phyloP scores from a whole-genome alignment of 2,888 invertebrate species.

The Didymodactylos carnosus region DNA sequence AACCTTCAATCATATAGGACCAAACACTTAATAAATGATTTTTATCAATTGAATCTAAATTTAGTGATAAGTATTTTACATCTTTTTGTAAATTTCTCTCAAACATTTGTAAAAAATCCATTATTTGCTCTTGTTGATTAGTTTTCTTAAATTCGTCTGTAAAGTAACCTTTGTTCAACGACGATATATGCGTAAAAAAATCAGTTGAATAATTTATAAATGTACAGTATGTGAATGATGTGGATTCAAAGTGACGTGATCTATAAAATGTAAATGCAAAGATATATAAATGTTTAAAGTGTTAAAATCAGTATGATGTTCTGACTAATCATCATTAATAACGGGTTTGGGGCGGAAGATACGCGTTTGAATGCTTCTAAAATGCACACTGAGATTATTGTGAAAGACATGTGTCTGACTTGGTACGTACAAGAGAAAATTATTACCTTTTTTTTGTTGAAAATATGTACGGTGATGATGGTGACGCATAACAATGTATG shows the following conservation, averaged over 20 bases:
- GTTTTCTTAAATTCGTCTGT: too few relatives aligned
- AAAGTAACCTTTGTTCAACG: too few relatives aligned
- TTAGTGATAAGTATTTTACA: neutral
- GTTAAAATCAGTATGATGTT: too few relatives aligned
- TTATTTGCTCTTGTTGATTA: too few relatives aligned
- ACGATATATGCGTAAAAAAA: neutral
- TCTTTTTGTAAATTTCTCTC: neutral
- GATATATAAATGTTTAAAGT: neutral
- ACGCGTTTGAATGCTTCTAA: too few relatives aligned
- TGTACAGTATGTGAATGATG: neutral
- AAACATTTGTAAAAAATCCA: neutral
- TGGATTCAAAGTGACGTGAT: neutral
- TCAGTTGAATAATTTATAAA: neutral
- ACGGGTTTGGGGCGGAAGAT: too few relatives aligned
- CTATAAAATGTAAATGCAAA: neutral
- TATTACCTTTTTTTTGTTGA: neutral
- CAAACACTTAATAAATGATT: constrained; percentile 51
- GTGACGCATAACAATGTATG: neutral
- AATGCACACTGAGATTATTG: too few relatives aligned
- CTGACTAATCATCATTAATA: too few relatives aligned
- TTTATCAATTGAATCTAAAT: neutral
- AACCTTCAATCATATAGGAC: constrained; percentile 67
- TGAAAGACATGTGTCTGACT: too few relatives aligned
- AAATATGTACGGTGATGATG: neutral
- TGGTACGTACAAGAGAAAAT: neutral